A percentile compares a stretch with the other conserved stretches of the same genome.
phyloP scores from a whole-genome alignment of 30 jellyfish, hydroid and myxozoan genomes.

The Catostylus mosaicus region DNA sequence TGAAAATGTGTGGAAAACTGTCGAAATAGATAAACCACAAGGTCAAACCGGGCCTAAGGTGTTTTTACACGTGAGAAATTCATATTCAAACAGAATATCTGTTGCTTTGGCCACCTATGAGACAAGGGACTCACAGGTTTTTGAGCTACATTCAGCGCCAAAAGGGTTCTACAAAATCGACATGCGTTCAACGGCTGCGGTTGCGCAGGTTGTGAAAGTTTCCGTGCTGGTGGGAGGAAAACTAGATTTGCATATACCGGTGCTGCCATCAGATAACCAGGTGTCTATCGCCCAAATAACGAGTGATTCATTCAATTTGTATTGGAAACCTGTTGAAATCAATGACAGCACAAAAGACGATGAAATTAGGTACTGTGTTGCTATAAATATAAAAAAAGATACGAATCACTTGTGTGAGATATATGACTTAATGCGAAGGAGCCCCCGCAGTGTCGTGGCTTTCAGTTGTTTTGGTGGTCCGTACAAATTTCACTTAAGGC shows the following conservation, averaged over 20 bases:
- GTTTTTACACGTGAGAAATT: slow-evolving; percentile 35
- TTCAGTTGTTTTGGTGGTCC: slow-evolving; percentile 53
- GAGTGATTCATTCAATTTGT: slow-evolving; percentile 13
- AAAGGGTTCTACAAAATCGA: slow-evolving; percentile 51
- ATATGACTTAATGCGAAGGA: slow-evolving; percentile 10
- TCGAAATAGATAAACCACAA: slow-evolving; percentile 32
- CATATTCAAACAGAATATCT: slow-evolving; percentile 29
- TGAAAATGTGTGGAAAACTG: slow-evolving; percentile 30
- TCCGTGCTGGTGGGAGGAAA: slow-evolving; percentile 42
- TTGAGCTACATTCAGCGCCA: slow-evolving; percentile 54
- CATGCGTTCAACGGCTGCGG: slow-evolving; percentile 14
- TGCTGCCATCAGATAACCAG: slow-evolving; percentile 48
- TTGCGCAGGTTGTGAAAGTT: slow-evolving; percentile 21
- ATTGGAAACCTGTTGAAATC: slow-evolving; percentile 47
- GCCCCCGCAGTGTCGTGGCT: slow-evolving; percentile 19
- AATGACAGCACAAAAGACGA: slow-evolving; percentile 8
- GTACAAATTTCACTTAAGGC: slow-evolving; percentile 16
- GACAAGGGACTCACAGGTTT: slow-evolving; percentile 36
- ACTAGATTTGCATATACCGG: slow-evolving; percentile 31
- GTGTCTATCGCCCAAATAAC: slow-evolving; percentile 44
- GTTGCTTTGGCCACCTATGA: slow-evolving; percentile 57
- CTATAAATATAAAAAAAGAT: slow-evolving; percentile 7
- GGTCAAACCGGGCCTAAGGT: slow-evolving; percentile 44
- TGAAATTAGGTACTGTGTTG: slow-evolving; percentile 37
- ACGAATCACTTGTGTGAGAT: slow-evolving; percentile 41